Conservation (phyloP, 2,888 invertebrate genomes). For the Cosmia trapezina region DNA sequence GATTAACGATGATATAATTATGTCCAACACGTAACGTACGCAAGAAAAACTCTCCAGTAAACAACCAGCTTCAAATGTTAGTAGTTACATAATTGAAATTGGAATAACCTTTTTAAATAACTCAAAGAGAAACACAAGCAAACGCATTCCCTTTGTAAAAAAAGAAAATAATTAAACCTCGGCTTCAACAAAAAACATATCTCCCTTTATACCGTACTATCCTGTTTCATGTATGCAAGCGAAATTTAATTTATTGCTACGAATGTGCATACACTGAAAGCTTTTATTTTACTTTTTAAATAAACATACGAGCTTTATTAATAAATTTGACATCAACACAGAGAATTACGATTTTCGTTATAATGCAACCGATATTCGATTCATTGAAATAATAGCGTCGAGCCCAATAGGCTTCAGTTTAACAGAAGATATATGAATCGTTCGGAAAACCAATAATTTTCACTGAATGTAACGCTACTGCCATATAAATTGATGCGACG, state of each 20-base stretch:
- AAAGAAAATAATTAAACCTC: constrained; percentile 41
- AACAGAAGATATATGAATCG: constrained; percentile 46
- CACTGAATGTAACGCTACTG: constrained; percentile 23
- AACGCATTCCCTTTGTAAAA: constrained; percentile 40
- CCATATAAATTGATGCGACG: constrained; percentile 13
- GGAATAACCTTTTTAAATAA: constrained; percentile 29
- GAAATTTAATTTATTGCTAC: constrained; percentile 54
- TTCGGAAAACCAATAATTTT: constrained; percentile 47
- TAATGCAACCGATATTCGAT: constrained; percentile 51
- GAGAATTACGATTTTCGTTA: constrained; percentile 27
- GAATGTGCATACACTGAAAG: constrained; percentile 25
- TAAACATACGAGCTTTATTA: constrained; percentile 43
- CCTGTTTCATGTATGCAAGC: constrained; percentile 34
- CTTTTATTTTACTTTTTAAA: constrained; percentile 43
- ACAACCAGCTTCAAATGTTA: constrained; percentile 2
- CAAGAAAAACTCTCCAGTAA: background rate
- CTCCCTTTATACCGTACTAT: constrained; percentile 9
- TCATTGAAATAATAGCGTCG: constrained; percentile 42
- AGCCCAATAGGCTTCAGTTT: constrained; percentile 10
- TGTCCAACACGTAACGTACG: background rate
- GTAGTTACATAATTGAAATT: constrained; percentile 11
- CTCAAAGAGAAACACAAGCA: constrained; percentile 21
- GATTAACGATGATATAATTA: background rate
- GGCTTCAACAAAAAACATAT: constrained; percentile 41
- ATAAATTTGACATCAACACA: constrained; percentile 38